A percentile compares a stretch with the other conserved stretches of the same genome.
Conservation (phyloP, 2,797 vertebrate species). For the Champsocephalus gunnari region DNA sequence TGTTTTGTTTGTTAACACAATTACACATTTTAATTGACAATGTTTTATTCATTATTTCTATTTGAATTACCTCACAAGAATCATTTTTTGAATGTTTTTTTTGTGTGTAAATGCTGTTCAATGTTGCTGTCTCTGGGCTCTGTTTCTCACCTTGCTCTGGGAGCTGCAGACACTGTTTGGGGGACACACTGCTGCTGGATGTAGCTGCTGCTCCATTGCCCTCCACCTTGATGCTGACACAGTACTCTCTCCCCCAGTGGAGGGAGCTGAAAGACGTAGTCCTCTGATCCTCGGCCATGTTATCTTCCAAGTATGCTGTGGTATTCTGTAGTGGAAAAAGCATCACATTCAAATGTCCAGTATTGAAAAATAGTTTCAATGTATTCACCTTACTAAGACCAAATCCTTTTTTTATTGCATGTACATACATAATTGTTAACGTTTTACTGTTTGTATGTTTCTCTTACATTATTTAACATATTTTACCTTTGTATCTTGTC, state of each 20-base stretch:
- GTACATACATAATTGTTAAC: background rate
- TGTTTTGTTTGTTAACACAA: no score
- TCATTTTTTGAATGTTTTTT: no score
- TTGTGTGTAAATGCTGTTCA: background rate
- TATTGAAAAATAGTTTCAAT: background rate
- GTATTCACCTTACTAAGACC: background rate
- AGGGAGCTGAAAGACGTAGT: constrained; percentile 66
- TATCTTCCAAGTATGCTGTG: constrained; percentile 34
- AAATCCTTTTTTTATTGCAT: background rate
- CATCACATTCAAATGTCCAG: background rate
- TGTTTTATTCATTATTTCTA: no score
- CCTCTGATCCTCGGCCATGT: background rate
- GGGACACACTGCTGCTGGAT: constrained; percentile 38
- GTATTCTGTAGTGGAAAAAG: constrained; percentile 54
- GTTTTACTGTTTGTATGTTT: background rate
- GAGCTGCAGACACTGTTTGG: constrained; percentile 69
- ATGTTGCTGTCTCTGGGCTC: background rate
- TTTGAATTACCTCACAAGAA: no score
- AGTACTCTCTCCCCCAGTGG: constrained; percentile 72
- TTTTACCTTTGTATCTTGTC: constrained; percentile 28
- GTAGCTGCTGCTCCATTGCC: rapidly evolving
- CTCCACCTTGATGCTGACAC: constrained; percentile 69
- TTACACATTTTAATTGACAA: no score
- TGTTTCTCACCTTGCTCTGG: constrained; percentile 74
- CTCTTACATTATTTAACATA: background rate